phyloP scores from a whole-genome alignment of 2,797 vertebrate species.

The Enteromius radiatus region DNA sequence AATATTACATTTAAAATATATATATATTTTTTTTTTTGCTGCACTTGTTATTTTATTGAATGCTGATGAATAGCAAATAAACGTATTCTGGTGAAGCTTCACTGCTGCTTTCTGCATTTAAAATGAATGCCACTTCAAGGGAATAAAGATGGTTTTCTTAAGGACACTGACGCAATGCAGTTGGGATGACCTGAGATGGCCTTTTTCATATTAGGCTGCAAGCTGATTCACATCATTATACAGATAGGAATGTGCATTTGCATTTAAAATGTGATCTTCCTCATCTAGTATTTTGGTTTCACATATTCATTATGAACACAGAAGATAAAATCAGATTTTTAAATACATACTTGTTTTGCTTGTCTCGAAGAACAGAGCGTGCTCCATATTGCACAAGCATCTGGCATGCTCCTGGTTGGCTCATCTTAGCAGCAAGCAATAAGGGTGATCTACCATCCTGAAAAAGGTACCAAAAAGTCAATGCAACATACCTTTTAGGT shows the following conservation, averaged over 20 bases:
- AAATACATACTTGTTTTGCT: conserved; percentile 80
- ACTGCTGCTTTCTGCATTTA: background rate
- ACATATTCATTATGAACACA: background rate
- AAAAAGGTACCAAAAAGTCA: background rate
- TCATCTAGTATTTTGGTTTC: background rate
- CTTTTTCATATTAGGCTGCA: background rate
- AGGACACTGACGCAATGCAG: background rate
- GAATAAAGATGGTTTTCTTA: background rate
- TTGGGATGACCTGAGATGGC: background rate
- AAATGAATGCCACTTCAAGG: background rate
- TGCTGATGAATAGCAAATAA: background rate
- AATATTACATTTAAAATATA: background rate
- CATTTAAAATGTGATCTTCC: background rate
- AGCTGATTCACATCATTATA: background rate
- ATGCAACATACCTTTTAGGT: background rate
- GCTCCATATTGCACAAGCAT: conserved; percentile 82
- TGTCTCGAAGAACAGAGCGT: conserved; percentile 80
- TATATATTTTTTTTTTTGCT: background rate
- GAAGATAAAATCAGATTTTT: background rate
- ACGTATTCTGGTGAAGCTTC: background rate
- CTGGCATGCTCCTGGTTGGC: conserved; percentile 80
- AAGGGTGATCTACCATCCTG: conserved; percentile 84
- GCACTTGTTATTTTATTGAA: background rate
- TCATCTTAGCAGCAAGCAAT: conserved; percentile 85
- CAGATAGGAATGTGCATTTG: background rate